Evolutionary conservation across 2,113 vertebrate genomes (phyloP).

Genomic region (Malurus melanocephalus): DNA sequence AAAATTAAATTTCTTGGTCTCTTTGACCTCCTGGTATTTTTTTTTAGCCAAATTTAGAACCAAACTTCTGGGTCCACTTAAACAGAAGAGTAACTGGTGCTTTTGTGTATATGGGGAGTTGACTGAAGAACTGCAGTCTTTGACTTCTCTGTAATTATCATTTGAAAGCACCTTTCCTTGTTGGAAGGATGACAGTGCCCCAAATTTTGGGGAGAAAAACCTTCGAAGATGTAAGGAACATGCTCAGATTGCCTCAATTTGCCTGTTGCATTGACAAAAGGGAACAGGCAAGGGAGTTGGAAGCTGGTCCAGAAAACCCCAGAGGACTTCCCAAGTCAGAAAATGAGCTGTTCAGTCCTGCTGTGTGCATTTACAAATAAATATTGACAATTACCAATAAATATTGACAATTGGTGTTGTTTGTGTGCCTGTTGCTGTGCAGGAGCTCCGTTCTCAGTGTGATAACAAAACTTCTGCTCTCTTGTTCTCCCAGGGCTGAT

Average conservation of each 20-base stretch:
- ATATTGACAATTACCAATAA: background rate
- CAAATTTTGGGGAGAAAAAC: background rate
- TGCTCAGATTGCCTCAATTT: background rate
- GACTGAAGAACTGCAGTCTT: background rate
- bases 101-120: background rate
- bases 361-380: background rate
- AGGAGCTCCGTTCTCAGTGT: background rate
- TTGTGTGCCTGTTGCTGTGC: background rate
- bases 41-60: background rate
- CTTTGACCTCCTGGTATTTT: background rate
- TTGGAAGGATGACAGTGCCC: background rate
- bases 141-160: background rate
- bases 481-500: conserved; percentile 81
- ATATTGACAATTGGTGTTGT: background rate
- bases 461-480: conserved; percentile 38
- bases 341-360: background rate
- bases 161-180: background rate
- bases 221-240: background rate
- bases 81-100: background rate
- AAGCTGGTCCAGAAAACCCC: background rate
- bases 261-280: rapidly evolving
- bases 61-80: background rate
- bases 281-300: background rate
- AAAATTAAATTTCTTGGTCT: background rate
- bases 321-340: background rate